Conservation (phyloP, 2,113 vertebrate genomes). For the Vidua chalybeata region DNA sequence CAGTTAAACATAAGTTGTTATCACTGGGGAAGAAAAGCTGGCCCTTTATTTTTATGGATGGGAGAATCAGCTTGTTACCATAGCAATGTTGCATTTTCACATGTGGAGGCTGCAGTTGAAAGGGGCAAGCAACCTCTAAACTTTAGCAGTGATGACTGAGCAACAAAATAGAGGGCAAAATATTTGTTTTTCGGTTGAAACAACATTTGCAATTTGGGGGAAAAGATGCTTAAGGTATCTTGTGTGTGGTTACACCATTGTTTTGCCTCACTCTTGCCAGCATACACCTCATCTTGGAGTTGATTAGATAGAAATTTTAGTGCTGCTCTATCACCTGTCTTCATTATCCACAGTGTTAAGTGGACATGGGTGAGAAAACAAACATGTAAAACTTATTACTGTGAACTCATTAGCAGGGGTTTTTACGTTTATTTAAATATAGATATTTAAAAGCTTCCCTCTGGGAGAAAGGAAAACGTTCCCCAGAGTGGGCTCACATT, state of each 20-base stretch:
- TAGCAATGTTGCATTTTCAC: constrained; percentile 23
- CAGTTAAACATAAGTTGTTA: constrained; percentile 30
- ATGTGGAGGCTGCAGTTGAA: constrained; percentile 1
- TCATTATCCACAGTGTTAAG: neutral
- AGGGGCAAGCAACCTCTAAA: constrained; percentile 39
- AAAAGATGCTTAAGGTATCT: neutral
- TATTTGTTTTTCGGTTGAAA: neutral
- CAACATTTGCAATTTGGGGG: neutral
- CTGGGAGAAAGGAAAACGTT: neutral
- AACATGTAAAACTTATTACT: neutral
- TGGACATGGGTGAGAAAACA: neutral
- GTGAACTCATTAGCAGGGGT: neutral
- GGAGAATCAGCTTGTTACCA: neutral
- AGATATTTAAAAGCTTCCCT: neutral
- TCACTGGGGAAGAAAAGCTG: constrained; percentile 34
- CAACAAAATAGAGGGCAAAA: neutral
- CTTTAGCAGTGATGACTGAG: neutral
- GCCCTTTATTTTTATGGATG: constrained; percentile 36
- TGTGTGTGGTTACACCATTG: neutral
- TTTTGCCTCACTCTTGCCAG: neutral
- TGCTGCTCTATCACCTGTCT: neutral
- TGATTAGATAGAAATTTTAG: neutral
- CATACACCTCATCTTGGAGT: neutral
- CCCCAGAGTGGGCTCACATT: neutral
- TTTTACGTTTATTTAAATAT: neutral